Conservation (phyloP, 2,888 invertebrate species). For the Trichopria drosophilae region DNA sequence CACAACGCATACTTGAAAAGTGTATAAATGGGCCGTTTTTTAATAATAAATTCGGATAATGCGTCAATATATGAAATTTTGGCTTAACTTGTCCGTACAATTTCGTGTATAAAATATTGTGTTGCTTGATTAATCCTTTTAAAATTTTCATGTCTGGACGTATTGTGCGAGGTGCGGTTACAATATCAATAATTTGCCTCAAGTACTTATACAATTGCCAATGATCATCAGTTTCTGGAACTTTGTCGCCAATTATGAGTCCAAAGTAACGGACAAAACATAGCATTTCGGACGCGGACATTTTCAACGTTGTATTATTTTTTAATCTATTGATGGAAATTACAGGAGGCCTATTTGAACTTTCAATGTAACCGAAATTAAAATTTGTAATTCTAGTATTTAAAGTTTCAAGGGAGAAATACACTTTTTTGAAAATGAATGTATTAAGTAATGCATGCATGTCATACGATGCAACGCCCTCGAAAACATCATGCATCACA, state of each 20-base stretch:
- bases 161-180: constrained; percentile 2
- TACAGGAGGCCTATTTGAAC: too few species aligned
- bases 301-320: too few species aligned
- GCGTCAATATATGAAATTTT: constrained; percentile 1
- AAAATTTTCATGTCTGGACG: constrained; percentile 9
- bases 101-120: constrained; percentile 3
- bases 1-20: constrained; percentile 10
- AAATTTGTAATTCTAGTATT: constrained; percentile 9
- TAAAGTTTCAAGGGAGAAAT: constrained; percentile 12
- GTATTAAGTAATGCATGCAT: constrained; percentile 8
- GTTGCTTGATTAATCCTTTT: constrained; percentile 2
- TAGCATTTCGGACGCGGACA: constrained; percentile 12
- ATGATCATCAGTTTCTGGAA: constrained; percentile 2
- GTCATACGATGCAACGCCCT: constrained; percentile 16
- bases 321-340: too few species aligned
- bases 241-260: constrained; percentile 2
- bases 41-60: too few species aligned
- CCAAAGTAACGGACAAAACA: constrained; percentile 9
- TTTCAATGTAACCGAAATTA: constrained; percentile 12
- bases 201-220: too few species aligned
- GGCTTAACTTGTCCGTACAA: constrained; percentile 6
- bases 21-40: constrained; percentile 3
- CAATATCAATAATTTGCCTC: constrained; percentile 9
- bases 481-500: constrained; percentile 23
- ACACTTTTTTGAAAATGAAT: constrained; percentile 15